Percentiles rank a stretch among this genome's conserved stretches.
Conservation (phyloP, 2,888 invertebrate species). For the Thumatha senex region DNA sequence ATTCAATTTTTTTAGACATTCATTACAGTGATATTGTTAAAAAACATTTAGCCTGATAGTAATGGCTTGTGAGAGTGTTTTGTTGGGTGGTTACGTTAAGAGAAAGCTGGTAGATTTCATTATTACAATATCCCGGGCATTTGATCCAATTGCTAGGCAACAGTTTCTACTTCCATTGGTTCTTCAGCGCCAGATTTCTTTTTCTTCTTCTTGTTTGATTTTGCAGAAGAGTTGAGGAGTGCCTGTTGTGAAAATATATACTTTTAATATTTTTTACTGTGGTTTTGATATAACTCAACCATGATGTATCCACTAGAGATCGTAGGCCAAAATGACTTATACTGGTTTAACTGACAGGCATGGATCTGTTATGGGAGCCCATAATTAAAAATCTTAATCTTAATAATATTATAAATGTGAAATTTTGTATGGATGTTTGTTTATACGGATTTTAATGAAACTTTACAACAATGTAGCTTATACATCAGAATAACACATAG, state of each 20-base stretch:
- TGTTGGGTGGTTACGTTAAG: constrained; percentile 32
- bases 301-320: too few relatives aligned
- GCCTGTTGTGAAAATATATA: constrained; percentile 68
- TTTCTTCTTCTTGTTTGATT: constrained; percentile 96
- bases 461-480: too few relatives aligned
- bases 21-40: constrained; percentile 11
- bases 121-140: constrained; percentile 30
- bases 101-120: constrained; percentile 48
- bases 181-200: constrained; percentile 87
- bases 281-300: too few relatives aligned
- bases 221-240: constrained; percentile 90
- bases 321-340: too few relatives aligned
- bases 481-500: too few relatives aligned
- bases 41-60: constrained; percentile 3
- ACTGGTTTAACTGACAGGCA: too few relatives aligned
- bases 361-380: too few relatives aligned
- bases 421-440: too few relatives aligned
- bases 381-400: too few relatives aligned
- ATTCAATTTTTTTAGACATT: constrained; percentile 12
- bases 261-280: too few relatives aligned
- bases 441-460: too few relatives aligned
- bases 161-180: constrained; percentile 84
- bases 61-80: constrained; percentile 24
- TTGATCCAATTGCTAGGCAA: constrained; percentile 61
- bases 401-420: too few relatives aligned